Evolutionary conservation across 2,888 invertebrate genomes (phyloP).

Genomic region (Malthinus seriepunctatus): DNA sequence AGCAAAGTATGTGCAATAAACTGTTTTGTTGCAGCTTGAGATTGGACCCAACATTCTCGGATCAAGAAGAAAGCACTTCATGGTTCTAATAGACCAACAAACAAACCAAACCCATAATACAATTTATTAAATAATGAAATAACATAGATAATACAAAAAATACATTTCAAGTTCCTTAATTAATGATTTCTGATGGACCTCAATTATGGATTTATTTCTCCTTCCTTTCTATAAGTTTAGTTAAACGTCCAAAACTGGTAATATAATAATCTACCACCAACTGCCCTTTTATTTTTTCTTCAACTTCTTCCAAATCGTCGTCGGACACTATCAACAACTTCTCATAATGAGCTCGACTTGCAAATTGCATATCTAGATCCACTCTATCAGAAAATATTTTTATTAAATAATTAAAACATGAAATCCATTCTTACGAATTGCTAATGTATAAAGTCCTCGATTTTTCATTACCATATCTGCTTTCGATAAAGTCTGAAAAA

Average conservation of each 20-base stretch:
- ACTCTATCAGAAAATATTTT: not conserved
- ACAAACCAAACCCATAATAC: no score
- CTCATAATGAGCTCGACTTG: not conserved
- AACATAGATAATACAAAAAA: no score
- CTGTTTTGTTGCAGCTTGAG: no score
- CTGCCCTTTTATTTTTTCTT: not conserved
- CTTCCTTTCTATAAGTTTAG: not conserved
- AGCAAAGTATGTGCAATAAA: no score
- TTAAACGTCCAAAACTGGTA: not conserved
- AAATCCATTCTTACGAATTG: not conserved
- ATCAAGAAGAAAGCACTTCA: no score
- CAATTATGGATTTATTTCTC: not conserved
- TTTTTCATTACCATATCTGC: not conserved
- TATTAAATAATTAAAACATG: not conserved
- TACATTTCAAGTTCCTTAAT: no score
- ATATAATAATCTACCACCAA: not conserved
- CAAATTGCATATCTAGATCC: not conserved
- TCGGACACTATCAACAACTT: not conserved
- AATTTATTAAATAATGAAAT: no score
- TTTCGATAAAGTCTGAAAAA: not conserved
- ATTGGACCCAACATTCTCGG: no score
- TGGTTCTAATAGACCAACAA: no score
- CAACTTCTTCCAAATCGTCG: not conserved
- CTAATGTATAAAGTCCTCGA: conserved; percentile 1
- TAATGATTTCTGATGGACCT: no score